Evolutionary conservation across 2,113 vertebrate species (phyloP).

Genomic region (Otus sunia): DNA sequence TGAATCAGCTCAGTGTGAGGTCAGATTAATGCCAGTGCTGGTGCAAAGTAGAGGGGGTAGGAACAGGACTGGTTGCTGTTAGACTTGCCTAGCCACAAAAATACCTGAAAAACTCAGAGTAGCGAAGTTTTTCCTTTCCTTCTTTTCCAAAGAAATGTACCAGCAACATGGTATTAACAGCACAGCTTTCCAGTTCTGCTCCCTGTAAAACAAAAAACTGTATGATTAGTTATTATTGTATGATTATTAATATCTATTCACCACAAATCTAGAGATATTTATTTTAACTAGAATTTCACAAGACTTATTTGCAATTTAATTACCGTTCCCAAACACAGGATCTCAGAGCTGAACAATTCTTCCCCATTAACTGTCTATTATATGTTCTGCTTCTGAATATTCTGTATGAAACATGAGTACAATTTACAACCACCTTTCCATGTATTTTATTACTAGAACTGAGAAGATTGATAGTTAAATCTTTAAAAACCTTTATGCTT

Average conservation of each 20-base stretch:
- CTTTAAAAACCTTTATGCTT: neutral
- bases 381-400: neutral
- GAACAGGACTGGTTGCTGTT: neutral
- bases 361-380: neutral
- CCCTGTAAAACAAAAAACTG: conserved; percentile 60
- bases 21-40: neutral
- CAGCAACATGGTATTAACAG: conserved; percentile 86
- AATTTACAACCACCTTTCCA: neutral
- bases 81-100: neutral
- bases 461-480: neutral
- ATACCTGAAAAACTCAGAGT: conserved; percentile 89
- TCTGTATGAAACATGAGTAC: neutral
- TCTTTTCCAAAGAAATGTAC: conserved; percentile 89
- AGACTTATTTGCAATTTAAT: neutral
- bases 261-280: neutral
- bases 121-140: conserved; percentile 88
- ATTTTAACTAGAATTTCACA: neutral
- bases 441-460: neutral
- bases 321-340: neutral
- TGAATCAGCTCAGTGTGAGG: neutral
- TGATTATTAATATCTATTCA: neutral
- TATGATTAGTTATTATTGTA: neutral
- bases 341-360: neutral
- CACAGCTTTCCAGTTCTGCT: conserved; percentile 52
- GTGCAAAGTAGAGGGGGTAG: neutral